Evolutionary conservation across 2,797 vertebrate genomes (phyloP).

Genomic region (Helostoma temminkii): DNA sequence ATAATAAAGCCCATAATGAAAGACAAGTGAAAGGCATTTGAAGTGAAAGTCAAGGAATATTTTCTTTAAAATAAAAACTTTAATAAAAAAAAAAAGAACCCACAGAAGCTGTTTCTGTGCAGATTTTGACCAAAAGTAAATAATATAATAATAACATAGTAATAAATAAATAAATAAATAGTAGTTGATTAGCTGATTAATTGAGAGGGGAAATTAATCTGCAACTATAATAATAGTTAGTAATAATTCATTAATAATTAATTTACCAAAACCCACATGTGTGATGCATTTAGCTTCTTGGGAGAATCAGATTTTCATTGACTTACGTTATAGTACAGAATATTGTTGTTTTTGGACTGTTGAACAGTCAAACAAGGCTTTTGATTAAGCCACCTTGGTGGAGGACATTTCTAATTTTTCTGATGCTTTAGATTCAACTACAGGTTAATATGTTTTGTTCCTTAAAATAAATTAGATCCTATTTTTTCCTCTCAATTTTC

Average conservation of each 20-base stretch:
- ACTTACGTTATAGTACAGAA: background rate
- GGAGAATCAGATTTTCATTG: too few species aligned
- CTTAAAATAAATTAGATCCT: too few species aligned
- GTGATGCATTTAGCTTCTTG: too few species aligned
- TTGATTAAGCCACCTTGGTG: background rate
- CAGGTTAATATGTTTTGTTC: too few species aligned
- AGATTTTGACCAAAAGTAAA: background rate
- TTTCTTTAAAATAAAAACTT: conserved; percentile 29
- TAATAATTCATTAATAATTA: background rate
- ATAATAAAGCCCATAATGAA: conserved; percentile 19
- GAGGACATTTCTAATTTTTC: too few species aligned
- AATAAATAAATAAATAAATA: too few species aligned
- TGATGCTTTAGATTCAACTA: too few species aligned
- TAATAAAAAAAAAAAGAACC: background rate
- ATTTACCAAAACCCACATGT: too few species aligned
- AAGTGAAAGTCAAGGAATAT: conserved; percentile 19
- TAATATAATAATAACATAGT: too few species aligned
- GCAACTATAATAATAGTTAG: background rate
- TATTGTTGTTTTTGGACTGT: background rate
- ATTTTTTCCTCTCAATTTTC: too few species aligned
- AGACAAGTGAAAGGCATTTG: conserved; percentile 15
- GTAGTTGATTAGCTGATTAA: background rate
- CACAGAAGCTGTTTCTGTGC: background rate
- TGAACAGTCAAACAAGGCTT: background rate
- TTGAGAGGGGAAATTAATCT: background rate